Evolutionary conservation across 2,113 vertebrate species (phyloP).

Genomic region (Pelobates fuscus): DNA sequence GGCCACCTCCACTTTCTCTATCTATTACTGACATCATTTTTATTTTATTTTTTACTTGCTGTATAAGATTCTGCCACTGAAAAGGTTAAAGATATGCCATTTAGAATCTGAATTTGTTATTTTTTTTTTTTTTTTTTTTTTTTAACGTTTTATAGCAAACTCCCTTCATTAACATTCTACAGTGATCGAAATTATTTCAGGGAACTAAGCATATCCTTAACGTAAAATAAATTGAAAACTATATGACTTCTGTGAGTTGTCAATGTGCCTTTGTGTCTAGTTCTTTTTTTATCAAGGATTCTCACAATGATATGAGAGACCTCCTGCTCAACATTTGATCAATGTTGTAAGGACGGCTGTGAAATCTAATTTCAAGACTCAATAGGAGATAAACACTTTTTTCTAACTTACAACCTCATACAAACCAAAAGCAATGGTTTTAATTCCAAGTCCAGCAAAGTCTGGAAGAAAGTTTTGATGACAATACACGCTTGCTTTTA

Average conservation of each 20-base stretch:
- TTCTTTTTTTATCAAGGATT: background rate
- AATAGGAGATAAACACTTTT: slow-evolving; percentile 43
- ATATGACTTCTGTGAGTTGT: slow-evolving; percentile 6
- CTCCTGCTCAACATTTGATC: slow-evolving; percentile 45
- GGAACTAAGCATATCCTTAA: slow-evolving; percentile 6
- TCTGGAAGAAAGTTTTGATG: slow-evolving; percentile 1
- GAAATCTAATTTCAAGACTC: slow-evolving; percentile 48
- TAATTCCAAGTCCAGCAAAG: slow-evolving; percentile 24
- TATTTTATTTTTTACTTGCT: no score
- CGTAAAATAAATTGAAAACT: background rate
- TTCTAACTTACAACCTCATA: slow-evolving; percentile 14
- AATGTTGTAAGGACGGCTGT: slow-evolving; percentile 41
- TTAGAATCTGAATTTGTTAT: no score
- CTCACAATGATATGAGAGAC: slow-evolving; percentile 38
- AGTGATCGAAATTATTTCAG: slow-evolving; percentile 15
- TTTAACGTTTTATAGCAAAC: no score
- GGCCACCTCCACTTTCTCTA: no score
- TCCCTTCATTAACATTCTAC: slow-evolving; percentile 2
- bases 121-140: no score
- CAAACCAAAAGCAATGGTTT: slow-evolving; percentile 12
- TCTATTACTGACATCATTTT: no score
- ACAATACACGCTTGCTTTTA: background rate
- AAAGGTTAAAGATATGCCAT: no score
- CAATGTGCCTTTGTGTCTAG: slow-evolving; percentile 10
- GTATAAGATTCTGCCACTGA: no score